These are phyloP conservation scores for Lepidurus packardi DNA, from an alignment of 1,140 invertebrate genomes.

Conservation along the genomic window DNA sequence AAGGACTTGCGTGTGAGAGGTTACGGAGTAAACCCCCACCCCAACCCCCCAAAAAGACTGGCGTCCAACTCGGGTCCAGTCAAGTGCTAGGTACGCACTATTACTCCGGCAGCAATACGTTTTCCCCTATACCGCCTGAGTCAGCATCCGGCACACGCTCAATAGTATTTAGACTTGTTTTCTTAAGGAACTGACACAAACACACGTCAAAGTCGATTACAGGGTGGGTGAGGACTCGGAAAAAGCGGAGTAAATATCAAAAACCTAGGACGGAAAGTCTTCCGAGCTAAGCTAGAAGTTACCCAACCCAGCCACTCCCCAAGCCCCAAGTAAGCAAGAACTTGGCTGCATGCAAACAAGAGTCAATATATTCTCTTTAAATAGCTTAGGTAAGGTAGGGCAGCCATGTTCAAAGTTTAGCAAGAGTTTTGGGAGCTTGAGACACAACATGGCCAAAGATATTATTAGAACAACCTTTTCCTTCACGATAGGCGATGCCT, in stretches of 20 bases:
- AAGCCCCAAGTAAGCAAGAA: too few species aligned
- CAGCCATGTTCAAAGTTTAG: not conserved
- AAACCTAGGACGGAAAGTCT: not conserved
- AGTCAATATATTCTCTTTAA: not conserved
- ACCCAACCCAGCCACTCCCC: not conserved
- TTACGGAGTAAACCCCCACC: too few species aligned
- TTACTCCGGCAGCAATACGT: not conserved
- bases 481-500: not conserved
- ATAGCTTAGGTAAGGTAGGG: not conserved
- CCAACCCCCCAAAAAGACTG: too few species aligned
- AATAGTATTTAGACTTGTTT: too few species aligned
- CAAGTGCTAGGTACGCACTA: constrained; percentile 11
- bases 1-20: not conserved
- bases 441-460: not conserved
- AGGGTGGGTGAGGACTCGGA: not conserved
- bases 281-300: not conserved
- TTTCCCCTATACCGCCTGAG: not conserved
- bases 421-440: not conserved
- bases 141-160: not conserved
- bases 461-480: constrained; percentile 14
- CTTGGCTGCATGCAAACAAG: not conserved
- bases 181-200: not conserved
- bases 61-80: not conserved
- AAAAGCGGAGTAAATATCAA: not conserved
- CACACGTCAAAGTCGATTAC: not conserved